These are phyloP conservation scores for Diabrotica undecimpunctata DNA, from an alignment of 1,140 invertebrate species.

Conservation along the genomic window DNA sequence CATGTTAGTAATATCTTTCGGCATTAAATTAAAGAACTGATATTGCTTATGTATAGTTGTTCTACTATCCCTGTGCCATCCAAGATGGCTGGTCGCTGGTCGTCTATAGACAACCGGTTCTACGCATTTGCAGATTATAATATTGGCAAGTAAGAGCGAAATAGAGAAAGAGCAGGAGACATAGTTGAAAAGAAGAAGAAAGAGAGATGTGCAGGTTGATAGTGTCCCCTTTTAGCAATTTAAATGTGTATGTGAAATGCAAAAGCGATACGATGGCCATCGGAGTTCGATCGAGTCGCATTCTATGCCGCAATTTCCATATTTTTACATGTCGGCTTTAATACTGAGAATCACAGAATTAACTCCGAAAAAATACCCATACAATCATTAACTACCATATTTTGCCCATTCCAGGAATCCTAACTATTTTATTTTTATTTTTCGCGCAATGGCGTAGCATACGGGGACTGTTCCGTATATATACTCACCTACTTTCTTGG, in stretches of 20 bases:
- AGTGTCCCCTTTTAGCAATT: slow-evolving; percentile 49
- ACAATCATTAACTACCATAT: slow-evolving; percentile 2
- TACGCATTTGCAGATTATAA: slow-evolving; percentile 47
- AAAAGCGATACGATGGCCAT: slow-evolving; percentile 42
- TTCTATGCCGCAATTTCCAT: slow-evolving; percentile 45
- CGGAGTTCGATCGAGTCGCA: slow-evolving; percentile 36
- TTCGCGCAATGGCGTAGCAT: background rate
- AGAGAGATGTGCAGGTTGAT: slow-evolving; percentile 39
- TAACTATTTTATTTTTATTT: slow-evolving; percentile 2
- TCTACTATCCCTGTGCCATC: slow-evolving; percentile 24
- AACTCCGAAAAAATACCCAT: slow-evolving; percentile 12
- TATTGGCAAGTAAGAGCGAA: slow-evolving; percentile 37
- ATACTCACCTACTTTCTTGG: too few species aligned
- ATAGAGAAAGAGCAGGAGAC: background rate
- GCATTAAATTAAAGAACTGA: slow-evolving; percentile 16
- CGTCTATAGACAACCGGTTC: slow-evolving; percentile 42
- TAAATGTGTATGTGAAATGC: slow-evolving; percentile 46
- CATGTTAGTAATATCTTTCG: background rate
- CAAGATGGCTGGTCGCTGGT: slow-evolving; percentile 39
- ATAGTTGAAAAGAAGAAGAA: background rate
- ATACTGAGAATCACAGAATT: slow-evolving; percentile 35
- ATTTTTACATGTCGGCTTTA: slow-evolving; percentile 45
- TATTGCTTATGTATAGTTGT: slow-evolving; percentile 11
- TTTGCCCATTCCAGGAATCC: background rate
- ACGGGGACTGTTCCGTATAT: background rate